Evolutionary conservation across 2,888 invertebrate genomes (phyloP).

Genomic region (Phortica okadai): DNA sequence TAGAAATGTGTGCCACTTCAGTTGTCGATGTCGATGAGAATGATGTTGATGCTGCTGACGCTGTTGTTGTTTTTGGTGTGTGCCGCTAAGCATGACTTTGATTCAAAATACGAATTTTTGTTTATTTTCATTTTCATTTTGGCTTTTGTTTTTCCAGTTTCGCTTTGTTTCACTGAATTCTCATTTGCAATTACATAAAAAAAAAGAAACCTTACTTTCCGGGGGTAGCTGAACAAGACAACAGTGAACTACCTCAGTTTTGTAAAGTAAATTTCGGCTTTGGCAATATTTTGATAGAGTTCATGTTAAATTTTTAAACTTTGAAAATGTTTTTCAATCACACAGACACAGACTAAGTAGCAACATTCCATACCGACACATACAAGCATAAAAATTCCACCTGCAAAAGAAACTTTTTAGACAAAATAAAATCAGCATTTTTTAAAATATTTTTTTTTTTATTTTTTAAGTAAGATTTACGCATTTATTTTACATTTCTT

Average conservation of each 20-base stretch:
- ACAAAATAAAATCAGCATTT: constrained; percentile 47
- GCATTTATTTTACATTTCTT: constrained; percentile 72
- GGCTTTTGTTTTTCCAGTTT: background rate
- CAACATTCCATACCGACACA: background rate
- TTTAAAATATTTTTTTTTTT: background rate
- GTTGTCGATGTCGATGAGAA: background rate
- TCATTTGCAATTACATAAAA: background rate
- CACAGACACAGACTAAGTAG: background rate
- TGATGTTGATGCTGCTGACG: background rate
- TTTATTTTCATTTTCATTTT: constrained; percentile 4
- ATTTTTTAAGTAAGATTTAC: constrained; percentile 51
- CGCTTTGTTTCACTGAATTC: constrained; percentile 12
- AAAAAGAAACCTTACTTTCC: no score
- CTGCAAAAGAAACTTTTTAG: constrained; percentile 56
- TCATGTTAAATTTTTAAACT: no score
- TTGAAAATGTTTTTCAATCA: background rate
- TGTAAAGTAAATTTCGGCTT: no score
- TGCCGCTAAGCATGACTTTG: constrained; percentile 6
- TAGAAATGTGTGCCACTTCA: constrained; percentile 30
- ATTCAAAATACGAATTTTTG: background rate
- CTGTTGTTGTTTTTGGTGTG: no score
- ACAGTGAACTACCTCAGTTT: no score
- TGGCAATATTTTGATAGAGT: no score
- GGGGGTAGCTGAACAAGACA: no score
- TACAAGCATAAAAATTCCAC: constrained; percentile 22